Evolutionary conservation across 2,113 vertebrate genomes (phyloP).

Genomic region (Tupaia chinensis): DNA sequence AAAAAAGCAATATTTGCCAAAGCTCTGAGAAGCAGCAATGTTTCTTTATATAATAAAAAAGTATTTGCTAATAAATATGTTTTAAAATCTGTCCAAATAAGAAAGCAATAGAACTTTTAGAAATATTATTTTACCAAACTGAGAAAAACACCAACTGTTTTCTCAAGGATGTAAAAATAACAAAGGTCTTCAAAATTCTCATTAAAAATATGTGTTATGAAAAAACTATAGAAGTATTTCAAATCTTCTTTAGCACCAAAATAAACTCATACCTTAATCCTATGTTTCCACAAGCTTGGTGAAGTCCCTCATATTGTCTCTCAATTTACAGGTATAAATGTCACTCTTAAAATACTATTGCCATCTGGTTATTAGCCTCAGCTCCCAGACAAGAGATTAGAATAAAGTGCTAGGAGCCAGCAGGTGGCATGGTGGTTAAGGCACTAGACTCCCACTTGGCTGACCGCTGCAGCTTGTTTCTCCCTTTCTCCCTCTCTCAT

Average conservation of each 20-base stretch:
- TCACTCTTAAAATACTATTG: not conserved
- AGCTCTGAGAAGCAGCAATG: not conserved
- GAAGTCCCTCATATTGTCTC: not conserved
- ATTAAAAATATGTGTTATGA: too few species aligned
- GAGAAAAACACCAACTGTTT: not conserved
- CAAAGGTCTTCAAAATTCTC: too few species aligned
- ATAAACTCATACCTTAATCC: too few species aligned
- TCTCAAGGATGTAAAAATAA: not conserved
- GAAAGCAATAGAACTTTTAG: not conserved
- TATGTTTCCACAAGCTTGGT: too few species aligned
- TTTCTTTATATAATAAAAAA: constrained; percentile 26
- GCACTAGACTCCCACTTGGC: too few species aligned
- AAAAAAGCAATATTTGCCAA: not conserved
- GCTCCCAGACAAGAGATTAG: not conserved
- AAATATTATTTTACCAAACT: not conserved
- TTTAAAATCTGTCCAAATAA: not conserved
- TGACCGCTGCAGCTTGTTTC: too few species aligned
- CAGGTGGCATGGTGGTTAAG: too few species aligned
- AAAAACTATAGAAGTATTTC: too few species aligned
- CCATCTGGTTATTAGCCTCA: not conserved
- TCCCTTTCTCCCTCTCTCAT: too few species aligned
- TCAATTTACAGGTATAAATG: constrained; percentile 2
- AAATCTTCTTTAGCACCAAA: too few species aligned
- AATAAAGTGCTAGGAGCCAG: not conserved
- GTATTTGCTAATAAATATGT: not conserved